These are phyloP conservation scores for Ptychadena robeensis DNA, from an alignment of 2,797 vertebrate genomes.

Conservation along the genomic window DNA sequence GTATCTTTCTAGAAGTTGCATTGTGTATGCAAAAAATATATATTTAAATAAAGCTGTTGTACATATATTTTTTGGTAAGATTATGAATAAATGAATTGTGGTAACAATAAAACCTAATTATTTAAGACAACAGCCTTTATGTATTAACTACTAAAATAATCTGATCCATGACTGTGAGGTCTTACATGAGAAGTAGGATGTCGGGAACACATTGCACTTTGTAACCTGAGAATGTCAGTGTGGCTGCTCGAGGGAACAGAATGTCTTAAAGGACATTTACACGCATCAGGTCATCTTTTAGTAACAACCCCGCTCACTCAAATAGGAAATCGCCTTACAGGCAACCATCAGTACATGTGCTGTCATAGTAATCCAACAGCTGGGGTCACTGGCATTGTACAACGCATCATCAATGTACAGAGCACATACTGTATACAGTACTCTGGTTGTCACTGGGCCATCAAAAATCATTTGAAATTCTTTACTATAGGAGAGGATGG, in stretches of 20 bases:
- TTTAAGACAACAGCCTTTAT: neutral
- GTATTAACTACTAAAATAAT: neutral
- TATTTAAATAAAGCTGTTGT: too few relatives aligned
- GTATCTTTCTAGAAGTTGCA: too few relatives aligned
- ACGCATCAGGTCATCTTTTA: neutral
- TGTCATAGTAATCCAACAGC: neutral
- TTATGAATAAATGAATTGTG: too few relatives aligned
- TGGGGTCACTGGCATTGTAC: neutral
- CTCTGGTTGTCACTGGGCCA: too few relatives aligned
- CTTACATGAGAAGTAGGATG: neutral
- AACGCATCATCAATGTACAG: too few relatives aligned
- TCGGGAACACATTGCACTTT: neutral
- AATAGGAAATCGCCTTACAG: neutral
- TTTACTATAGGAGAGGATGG: too few relatives aligned
- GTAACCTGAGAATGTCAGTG: conserved; percentile 3
- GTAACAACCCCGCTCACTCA: neutral
- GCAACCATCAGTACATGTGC: too few relatives aligned
- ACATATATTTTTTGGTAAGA: too few relatives aligned
- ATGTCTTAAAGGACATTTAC: neutral
- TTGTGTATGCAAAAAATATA: too few relatives aligned
- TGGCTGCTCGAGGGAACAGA: too few relatives aligned
- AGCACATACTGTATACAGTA: too few relatives aligned
- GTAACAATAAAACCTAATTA: neutral
- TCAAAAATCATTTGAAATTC: too few relatives aligned
- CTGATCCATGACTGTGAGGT: neutral